phyloP scores from a whole-genome alignment of 2,113 vertebrate species.

The Etheostoma spectabile region DNA sequence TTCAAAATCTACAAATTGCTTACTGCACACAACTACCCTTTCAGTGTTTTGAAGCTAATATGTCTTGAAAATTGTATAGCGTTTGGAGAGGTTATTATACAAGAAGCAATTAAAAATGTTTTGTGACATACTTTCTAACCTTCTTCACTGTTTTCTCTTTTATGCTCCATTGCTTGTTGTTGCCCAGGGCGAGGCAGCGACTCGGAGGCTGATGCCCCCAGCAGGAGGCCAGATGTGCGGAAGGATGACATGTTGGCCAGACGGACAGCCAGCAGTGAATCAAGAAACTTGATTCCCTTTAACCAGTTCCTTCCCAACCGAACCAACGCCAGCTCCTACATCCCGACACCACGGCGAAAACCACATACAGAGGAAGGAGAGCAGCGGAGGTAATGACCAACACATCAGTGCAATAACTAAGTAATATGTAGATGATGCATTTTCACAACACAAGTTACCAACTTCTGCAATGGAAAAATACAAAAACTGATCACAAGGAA shows the following conservation, averaged over 20 bases:
- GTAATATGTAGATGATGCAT: not conserved
- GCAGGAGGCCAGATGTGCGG: constrained; percentile 93
- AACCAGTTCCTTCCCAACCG: constrained; percentile 99
- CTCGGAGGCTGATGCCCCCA: constrained; percentile 89
- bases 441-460: not conserved
- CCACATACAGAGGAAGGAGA: constrained; percentile 91
- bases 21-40: not conserved
- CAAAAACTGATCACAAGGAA: not conserved
- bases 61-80: not conserved
- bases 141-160: constrained; percentile 16
- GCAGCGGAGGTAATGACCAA: constrained; percentile 89
- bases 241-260: constrained; percentile 98
- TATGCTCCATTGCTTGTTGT: not conserved
- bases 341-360: constrained; percentile 90
- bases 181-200: constrained; percentile 91
- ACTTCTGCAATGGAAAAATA: not conserved
- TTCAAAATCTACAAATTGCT: no score
- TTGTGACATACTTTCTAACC: constrained; percentile 13
- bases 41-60: not conserved
- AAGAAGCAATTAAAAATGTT: constrained; percentile 1
- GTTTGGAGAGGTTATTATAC: constrained; percentile 11
- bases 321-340: constrained; percentile 90
- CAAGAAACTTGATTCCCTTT: constrained; percentile 91
- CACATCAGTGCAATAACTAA: constrained; percentile 73
- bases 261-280: constrained; percentile 90